These are phyloP conservation scores for Lasioglossum leucozonium DNA, from an alignment of 2,888 invertebrate genomes.

Conservation along the genomic window DNA sequence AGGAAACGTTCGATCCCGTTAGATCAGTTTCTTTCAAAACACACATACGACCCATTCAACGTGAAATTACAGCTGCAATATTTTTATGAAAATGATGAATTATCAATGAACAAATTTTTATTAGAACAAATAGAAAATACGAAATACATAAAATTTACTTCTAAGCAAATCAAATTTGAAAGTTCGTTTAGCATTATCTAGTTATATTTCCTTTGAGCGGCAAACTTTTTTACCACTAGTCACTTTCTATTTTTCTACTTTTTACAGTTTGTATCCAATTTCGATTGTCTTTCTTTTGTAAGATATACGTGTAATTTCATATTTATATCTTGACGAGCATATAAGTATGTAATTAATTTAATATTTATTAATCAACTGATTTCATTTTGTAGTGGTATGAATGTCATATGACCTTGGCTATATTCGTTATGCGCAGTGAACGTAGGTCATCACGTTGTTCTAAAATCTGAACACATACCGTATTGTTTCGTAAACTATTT, in stretches of 20 bases:
- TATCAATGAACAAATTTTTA: background rate
- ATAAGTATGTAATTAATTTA: background rate
- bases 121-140: background rate
- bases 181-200: background rate
- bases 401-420: slow-evolving; percentile 25
- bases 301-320: background rate
- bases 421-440: slow-evolving; percentile 40
- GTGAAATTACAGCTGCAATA: background rate
- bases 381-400: slow-evolving; percentile 46
- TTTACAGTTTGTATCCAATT: background rate
- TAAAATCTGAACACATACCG: slow-evolving; percentile 31
- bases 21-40: slow-evolving; percentile 15
- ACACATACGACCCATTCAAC: background rate
- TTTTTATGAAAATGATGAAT: background rate
- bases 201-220: background rate
- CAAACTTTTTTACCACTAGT: background rate
- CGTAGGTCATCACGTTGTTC: slow-evolving; percentile 34
- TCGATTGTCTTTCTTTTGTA: background rate
- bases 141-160: background rate
- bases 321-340: background rate
- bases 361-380: slow-evolving; percentile 32
- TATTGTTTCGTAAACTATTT: background rate
- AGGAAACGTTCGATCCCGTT: slow-evolving; percentile 51
- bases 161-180: slow-evolving; percentile 8
- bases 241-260: background rate